These are phyloP conservation scores for Ispidina lecontei DNA, from an alignment of 2,797 vertebrate species.

Conservation along the genomic window DNA sequence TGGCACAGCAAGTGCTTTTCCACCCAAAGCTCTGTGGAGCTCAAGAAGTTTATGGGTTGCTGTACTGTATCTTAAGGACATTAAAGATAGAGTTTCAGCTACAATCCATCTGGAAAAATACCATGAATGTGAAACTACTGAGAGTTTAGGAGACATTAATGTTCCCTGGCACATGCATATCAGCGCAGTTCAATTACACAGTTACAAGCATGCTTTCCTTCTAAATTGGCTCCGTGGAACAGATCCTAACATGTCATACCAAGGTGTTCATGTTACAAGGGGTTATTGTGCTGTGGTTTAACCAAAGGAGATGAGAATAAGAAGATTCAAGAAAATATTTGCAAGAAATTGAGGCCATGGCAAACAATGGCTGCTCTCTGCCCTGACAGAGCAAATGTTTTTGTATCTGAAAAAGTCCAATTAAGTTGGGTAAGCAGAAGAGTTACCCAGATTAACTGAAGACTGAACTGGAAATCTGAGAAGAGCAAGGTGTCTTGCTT, in stretches of 20 bases:
- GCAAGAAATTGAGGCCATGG: not conserved
- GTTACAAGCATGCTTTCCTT: constrained; percentile 36
- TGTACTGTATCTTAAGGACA: constrained; percentile 47
- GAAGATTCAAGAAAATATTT: not conserved
- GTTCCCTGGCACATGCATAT: constrained; percentile 21
- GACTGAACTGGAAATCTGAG: constrained; percentile 1
- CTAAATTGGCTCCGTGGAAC: constrained; percentile 25
- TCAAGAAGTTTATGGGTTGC: constrained; percentile 39
- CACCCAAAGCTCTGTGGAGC: not conserved
- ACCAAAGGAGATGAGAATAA: constrained; percentile 21
- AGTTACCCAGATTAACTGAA: not conserved
- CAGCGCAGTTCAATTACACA: not conserved
- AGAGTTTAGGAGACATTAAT: constrained; percentile 19
- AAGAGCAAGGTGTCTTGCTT: not conserved
- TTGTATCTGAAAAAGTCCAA: not conserved
- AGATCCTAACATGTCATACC: constrained; percentile 11
- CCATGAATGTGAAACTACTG: constrained; percentile 10
- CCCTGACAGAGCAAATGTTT: not conserved
- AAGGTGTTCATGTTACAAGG: constrained; percentile 1
- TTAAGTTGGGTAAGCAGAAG: constrained; percentile 22
- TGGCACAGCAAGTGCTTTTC: constrained; percentile 46
- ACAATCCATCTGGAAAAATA: constrained; percentile 56
- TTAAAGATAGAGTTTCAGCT: constrained; percentile 59
- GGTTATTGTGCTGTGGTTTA: constrained; percentile 1
- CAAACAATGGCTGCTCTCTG: not conserved